Base-by-base conservation (phyloP, 2,113 vertebrate species). In the Tychaedon coryphoeus region DNA sequence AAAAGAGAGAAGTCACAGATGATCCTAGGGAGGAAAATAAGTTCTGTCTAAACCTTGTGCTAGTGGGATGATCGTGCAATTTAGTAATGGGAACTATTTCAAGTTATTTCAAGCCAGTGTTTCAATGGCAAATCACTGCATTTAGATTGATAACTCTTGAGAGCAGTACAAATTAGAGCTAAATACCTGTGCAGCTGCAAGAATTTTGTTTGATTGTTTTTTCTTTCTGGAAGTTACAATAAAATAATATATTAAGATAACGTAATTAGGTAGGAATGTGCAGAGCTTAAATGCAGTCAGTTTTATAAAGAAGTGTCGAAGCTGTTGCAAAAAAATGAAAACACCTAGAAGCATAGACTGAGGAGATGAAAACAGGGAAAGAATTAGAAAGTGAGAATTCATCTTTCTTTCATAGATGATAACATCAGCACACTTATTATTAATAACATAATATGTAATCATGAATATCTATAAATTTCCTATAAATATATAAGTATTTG, bases 201-300 rank as follows among this genome's bases (percentile, higher is more conserved):
- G 31, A 90, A 74, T 94, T 77, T 67, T 93, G 78, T 94, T 93
- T 93, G 82, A 93, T 94, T 94, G 67, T 93, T 92, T 79, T 79
- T 88, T 86, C 64, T 90, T 90, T 90, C 86, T 86, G 60, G 78
- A 93, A 77, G 48, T 65, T 38, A 72, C 53, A 93, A 90, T 90
- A 90, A 95, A 95, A 86, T 96, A 86, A 66, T 90, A 86, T 76
- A 95, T 95, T 94, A 94, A 64, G 90, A 94, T 95, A 96, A 94
- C 69, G 74, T 93, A 96, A 96, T 88, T 93, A 85, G 60, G 47
- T 62, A 60, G 71, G 67, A 83, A 86, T 95, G 64, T 84, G 56
- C 71, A 80, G 75, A 78, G 91, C 75, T 95, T 95, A 90, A 92
- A 93, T 83, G 29, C 78, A 86, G 83, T 73, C 64, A 87, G 8